Evolutionary conservation across 2,113 vertebrate species (phyloP), one percentile per base, ranked within the genome.

Genomic region (Oenanthe oenanthe): DNA sequence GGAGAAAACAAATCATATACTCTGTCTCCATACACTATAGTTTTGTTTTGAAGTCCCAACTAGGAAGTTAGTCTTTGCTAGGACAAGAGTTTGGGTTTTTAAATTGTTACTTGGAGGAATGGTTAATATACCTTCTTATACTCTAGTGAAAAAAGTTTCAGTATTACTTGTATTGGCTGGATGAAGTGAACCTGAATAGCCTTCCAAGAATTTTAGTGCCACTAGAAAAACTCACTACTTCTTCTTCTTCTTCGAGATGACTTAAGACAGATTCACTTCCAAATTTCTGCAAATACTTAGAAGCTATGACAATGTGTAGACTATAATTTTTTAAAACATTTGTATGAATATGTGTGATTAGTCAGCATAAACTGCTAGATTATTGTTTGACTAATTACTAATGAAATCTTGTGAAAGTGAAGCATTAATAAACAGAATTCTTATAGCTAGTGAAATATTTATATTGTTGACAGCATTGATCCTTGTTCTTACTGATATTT

Each of bases 401-500:
- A 32, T 60, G 60, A 90, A 81, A 81, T 40, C 16, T 20, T 74
- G 1, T 0, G 21, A 25, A 76, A 85, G 48, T 45, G n/a, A 82
- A 92, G 22, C 68, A 48, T 74, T 92, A 81, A 34, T 62, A 78
- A 74, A 80, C 24, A 17, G 72, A 19, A 76, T 18, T 26, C 16
- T 29, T 85, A 74, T 25, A 32, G 73, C 6, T 89, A 29, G 73
- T 58, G 32, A 73, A 89, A 76, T 71, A 75, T 24, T 88, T 5
- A 31, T 82, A n/a, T 51, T 91, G 54, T 93, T 88, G 78, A 36
- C 72, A 47, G 22, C 6, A 43, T 5, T 97, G 74, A 96, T 88
- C 36, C 17, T 32, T 96, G 43, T 92, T 94, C 53, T 62, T 66
- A 58, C 53, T 78, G 88, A 63, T 84, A 50, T 91, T 83, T 32